Evolutionary conservation across 2,888 invertebrate species (phyloP).

Genomic region (Sarcophaga subvicina): DNA sequence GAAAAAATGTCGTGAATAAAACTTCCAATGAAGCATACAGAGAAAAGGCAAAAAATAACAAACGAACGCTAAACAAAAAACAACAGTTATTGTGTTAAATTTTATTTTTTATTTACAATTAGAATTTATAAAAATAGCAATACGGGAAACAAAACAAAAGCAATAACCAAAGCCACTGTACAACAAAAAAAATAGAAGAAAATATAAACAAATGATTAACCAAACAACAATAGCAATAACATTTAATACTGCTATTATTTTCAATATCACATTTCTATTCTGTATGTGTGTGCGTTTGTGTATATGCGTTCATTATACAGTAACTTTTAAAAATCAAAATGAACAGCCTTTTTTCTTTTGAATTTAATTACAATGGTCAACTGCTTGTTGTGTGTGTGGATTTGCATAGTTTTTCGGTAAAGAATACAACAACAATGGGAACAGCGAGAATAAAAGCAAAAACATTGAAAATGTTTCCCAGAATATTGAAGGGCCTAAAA

Average conservation of each 20-base stretch:
- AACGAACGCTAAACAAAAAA: not conserved
- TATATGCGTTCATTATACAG: not conserved
- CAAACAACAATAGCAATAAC: not conserved
- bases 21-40: not conserved
- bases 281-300: not conserved
- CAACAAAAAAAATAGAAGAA: conserved; percentile 5
- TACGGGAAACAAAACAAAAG: conserved; percentile 51
- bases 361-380: not conserved
- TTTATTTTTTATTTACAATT: conserved; percentile 18
- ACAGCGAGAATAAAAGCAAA: too few species aligned
- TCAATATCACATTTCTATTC: conserved; percentile 30
- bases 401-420: too few species aligned
- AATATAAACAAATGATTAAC: not conserved
- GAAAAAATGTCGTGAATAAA: conserved; percentile 5
- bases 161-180: not conserved
- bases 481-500: too few species aligned
- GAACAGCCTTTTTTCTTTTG: not conserved
- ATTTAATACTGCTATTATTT: conserved; percentile 9
- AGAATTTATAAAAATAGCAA: conserved; percentile 50
- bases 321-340: not conserved
- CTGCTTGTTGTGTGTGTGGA: not conserved
- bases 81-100: conserved; percentile 40
- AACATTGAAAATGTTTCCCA: too few species aligned
- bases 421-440: too few species aligned
- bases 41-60: not conserved